Evolutionary conservation across 2,113 vertebrate genomes (phyloP).

Genomic region (Petroica traversi): DNA sequence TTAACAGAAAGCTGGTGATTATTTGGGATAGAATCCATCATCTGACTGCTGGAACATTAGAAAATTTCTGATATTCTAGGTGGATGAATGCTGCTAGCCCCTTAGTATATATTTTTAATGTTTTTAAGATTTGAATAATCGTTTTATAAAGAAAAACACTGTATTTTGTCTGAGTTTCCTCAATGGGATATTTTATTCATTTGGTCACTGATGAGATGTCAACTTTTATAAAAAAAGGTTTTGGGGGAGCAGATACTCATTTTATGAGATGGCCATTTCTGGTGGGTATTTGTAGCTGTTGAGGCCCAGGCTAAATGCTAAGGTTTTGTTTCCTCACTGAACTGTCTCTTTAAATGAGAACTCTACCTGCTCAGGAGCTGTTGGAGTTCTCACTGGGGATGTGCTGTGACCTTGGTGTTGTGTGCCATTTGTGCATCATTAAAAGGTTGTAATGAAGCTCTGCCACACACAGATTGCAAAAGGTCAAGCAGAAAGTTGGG

Average conservation of each 20-base stretch:
- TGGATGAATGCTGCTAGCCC: not conserved
- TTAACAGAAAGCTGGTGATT: not conserved
- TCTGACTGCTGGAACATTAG: not conserved
- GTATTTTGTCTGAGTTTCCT: not conserved
- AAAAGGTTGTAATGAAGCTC: constrained; percentile 86
- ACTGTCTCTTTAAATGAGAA: constrained; percentile 48
- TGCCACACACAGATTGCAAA: constrained; percentile 78
- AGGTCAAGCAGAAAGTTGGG: constrained; percentile 83
- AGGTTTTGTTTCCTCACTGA: not conserved
- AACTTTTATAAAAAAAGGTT: not conserved
- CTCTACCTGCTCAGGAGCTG: constrained; percentile 44
- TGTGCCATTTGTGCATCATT: constrained; percentile 83
- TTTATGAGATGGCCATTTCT: not conserved
- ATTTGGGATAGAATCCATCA: not conserved
- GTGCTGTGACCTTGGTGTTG: constrained; percentile 80
- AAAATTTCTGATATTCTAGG: not conserved
- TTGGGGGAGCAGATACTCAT: not conserved
- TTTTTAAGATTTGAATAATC: not conserved
- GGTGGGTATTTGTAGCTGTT: not conserved
- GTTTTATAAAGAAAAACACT: not conserved
- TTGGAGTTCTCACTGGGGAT: constrained; percentile 65
- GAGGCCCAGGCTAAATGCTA: not conserved
- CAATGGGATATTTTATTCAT: not conserved
- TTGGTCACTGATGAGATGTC: not conserved
- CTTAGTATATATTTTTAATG: not conserved